Conservation (phyloP, 2,888 invertebrate genomes). For the Nymphalis urticae region DNA sequence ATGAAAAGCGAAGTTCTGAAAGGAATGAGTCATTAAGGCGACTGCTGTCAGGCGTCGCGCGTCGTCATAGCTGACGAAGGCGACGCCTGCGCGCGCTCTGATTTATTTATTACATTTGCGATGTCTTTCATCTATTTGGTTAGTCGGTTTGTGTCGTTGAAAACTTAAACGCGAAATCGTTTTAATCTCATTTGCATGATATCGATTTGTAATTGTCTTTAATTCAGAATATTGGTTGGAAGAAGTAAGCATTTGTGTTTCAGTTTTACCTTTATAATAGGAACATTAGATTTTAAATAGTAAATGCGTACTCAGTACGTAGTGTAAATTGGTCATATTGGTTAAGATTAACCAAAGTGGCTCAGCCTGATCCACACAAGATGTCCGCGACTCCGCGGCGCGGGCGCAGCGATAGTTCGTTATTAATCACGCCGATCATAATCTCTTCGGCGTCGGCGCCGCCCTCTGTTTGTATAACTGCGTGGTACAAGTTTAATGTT, state of each 20-base stretch:
- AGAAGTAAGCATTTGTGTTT: neutral
- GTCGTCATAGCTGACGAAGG: constrained; percentile 40
- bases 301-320: no score
- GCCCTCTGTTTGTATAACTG: constrained; percentile 71
- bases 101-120: constrained; percentile 43
- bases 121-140: constrained; percentile 37
- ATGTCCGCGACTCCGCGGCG: constrained; percentile 36
- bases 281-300: no score
- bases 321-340: constrained; percentile 11
- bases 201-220: constrained; percentile 7
- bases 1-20: constrained; percentile 23
- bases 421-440: constrained; percentile 77
- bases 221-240: neutral
- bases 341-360: constrained; percentile 37
- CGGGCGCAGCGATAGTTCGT: constrained; percentile 61
- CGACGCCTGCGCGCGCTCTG: constrained; percentile 39
- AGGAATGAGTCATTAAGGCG: constrained; percentile 43
- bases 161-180: constrained; percentile 16
- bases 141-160: constrained; percentile 31
- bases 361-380: constrained; percentile 36
- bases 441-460: constrained; percentile 68
- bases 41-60: constrained; percentile 39
- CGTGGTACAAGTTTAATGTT: constrained; percentile 64
- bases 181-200: constrained; percentile 21
- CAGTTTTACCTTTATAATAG: neutral